Percentiles rank a stretch among this genome's conserved stretches.
Conservation (phyloP, 2,113 vertebrate genomes). For the Illadopsis cleaveri region DNA sequence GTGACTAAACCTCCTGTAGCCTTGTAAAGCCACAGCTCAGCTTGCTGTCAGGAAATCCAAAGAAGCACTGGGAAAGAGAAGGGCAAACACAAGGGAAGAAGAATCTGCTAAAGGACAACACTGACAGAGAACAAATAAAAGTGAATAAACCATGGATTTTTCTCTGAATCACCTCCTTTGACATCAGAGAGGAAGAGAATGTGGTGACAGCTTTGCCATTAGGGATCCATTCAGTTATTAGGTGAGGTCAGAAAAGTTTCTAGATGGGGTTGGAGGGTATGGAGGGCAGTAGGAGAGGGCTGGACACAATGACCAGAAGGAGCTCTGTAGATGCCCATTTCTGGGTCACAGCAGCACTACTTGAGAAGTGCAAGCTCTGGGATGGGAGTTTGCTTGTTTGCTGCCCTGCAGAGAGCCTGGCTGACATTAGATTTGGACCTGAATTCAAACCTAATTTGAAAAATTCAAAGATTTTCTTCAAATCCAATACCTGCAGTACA, state of each 20-base stretch:
- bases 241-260: neutral
- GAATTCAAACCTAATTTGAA: no score
- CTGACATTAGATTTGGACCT: neutral
- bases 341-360: neutral
- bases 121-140: neutral
- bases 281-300: neutral
- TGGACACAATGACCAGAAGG: neutral
- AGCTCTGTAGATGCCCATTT: neutral
- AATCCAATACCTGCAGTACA: neutral
- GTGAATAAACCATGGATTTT: neutral
- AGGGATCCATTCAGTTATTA: neutral
- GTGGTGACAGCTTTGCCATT: neutral
- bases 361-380: neutral
- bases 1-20: neutral
- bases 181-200: neutral
- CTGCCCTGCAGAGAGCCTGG: neutral
- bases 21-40: neutral
- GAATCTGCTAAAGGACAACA: neutral
- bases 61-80: neutral
- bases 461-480: neutral
- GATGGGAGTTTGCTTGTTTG: neutral
- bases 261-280: neutral
- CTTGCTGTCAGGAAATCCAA: neutral
- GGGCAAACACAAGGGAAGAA: neutral
- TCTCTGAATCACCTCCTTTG: neutral